phyloP scores from a whole-genome alignment of 2,797 vertebrate species.

The Oryzias sinensis region DNA sequence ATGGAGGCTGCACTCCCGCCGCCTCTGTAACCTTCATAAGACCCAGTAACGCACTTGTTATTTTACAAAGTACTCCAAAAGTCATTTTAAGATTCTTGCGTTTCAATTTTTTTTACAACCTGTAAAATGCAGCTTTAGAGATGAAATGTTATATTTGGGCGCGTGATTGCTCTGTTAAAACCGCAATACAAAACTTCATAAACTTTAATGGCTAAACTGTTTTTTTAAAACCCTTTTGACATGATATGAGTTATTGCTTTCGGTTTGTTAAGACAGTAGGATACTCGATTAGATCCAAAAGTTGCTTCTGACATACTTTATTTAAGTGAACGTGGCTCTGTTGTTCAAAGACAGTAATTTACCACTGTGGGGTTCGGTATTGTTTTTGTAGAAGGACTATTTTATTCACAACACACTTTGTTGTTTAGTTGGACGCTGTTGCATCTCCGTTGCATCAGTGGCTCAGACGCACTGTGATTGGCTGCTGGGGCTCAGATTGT shows the following conservation, averaged over 20 bases:
- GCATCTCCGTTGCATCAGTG: slow-evolving; percentile 85
- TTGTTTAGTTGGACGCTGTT: slow-evolving; percentile 73
- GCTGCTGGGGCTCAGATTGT: slow-evolving; percentile 43
- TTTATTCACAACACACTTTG: slow-evolving; percentile 67
- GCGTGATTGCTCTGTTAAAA: background rate
- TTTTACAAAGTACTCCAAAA: slow-evolving; percentile 2
- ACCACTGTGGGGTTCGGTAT: slow-evolving; percentile 4
- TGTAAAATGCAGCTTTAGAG: no score
- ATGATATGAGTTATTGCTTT: background rate
- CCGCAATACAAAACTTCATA: background rate
- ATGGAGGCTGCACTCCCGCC: slow-evolving; percentile 43
- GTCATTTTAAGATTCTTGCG: background rate
- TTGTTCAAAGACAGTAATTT: background rate
- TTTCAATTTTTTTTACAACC: no score
- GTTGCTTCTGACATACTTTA: background rate
- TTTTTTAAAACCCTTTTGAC: no score
- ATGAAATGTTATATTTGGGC: no score
- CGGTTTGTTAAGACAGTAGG: background rate
- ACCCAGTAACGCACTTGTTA: slow-evolving; percentile 5
- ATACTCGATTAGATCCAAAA: background rate
- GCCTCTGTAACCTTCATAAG: background rate
- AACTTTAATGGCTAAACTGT: no score
- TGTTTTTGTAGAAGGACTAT: slow-evolving; percentile 65
- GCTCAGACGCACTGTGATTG: slow-evolving; percentile 62
- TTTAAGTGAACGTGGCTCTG: background rate